These are phyloP conservation scores for Fulica atra DNA, from an alignment of 2,113 vertebrate genomes.

Conservation along the genomic window DNA sequence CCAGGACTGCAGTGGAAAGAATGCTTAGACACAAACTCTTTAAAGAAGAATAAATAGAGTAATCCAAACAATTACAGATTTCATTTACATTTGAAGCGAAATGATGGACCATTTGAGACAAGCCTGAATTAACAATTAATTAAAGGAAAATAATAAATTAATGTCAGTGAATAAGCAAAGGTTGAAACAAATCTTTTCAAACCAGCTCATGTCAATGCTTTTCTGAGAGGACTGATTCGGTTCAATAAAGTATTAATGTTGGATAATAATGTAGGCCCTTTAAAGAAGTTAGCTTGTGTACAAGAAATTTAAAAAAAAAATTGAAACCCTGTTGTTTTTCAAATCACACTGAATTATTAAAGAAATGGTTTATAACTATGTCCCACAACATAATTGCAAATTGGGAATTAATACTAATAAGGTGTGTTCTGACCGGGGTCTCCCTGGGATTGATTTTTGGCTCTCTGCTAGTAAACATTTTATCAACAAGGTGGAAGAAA, in stretches of 20 bases:
- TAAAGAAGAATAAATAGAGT: background rate
- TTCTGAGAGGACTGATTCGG: background rate
- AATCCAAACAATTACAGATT: background rate
- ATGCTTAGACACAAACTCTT: background rate
- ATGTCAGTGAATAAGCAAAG: background rate
- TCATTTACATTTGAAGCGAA: background rate
- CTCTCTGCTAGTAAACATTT: constrained; percentile 11
- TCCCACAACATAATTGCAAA: background rate
- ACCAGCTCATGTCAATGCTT: background rate
- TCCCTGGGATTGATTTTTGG: constrained; percentile 26
- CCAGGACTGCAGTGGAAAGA: background rate
- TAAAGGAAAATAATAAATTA: background rate
- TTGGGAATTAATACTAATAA: constrained; percentile 21
- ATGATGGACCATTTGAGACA: background rate
- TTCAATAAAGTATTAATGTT: background rate
- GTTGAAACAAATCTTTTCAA: background rate
- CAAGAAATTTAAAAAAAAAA: background rate
- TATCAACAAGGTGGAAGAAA: constrained; percentile 35
- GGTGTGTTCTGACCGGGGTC: background rate
- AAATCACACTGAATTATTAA: background rate
- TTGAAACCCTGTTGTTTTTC: background rate
- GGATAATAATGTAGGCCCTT: background rate
- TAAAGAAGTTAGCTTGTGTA: background rate
- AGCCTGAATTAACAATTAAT: background rate
- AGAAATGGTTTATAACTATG: background rate